Conservation (phyloP, 1,140 invertebrate genomes). For the Carcinoscorpius rotundicauda region DNA sequence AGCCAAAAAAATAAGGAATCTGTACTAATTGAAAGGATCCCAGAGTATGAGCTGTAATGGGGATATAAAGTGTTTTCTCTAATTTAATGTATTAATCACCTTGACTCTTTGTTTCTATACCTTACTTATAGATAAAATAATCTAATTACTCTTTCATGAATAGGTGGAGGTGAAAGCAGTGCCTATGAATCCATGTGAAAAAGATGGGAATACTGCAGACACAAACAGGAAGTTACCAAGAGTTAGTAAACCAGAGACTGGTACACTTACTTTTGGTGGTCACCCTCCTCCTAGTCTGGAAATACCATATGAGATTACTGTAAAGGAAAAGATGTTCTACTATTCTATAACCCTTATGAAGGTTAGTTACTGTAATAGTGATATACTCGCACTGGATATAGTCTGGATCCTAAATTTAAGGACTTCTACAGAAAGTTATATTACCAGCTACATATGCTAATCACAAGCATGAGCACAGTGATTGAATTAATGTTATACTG, state of each 20-base stretch:
- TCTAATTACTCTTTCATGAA: slow-evolving; percentile 3
- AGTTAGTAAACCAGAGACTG: slow-evolving; percentile 47
- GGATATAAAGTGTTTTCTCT: too few species aligned
- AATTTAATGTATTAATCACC: too few species aligned
- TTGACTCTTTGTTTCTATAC: background rate
- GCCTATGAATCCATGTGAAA: slow-evolving; percentile 46
- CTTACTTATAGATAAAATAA: background rate
- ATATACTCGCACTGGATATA: too few species aligned
- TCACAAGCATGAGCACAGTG: too few species aligned
- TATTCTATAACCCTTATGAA: slow-evolving; percentile 90
- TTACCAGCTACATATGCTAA: too few species aligned
- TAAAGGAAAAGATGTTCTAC: slow-evolving; percentile 84
- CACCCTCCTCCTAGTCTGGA: slow-evolving; percentile 53
- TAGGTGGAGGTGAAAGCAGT: slow-evolving; percentile 58
- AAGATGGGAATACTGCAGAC: slow-evolving; percentile 30
- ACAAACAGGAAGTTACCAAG: slow-evolving; percentile 33
- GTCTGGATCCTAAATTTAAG: too few species aligned
- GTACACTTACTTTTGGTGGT: slow-evolving; percentile 53
- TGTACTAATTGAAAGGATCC: background rate
- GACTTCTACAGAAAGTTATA: too few species aligned
- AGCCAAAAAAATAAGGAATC: too few species aligned
- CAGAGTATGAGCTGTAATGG: background rate
- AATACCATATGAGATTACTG: slow-evolving; percentile 69
- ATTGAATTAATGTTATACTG: too few species aligned
- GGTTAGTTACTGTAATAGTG: slow-evolving; percentile 30